phyloP scores from a whole-genome alignment of 2,797 vertebrate genomes.

The Graptemys geographica region DNA sequence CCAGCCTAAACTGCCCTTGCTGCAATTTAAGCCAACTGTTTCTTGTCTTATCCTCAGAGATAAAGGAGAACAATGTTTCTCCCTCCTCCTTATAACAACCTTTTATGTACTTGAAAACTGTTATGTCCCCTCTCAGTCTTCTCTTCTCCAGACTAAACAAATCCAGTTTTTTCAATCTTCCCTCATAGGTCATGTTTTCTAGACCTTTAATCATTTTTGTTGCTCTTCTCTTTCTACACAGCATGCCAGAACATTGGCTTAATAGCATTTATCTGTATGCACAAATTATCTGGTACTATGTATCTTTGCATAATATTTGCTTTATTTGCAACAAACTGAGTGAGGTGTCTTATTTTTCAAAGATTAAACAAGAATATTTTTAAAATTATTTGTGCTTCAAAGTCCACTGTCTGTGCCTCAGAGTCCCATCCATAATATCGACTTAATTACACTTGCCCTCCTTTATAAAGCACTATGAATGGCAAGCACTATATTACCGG shows the following conservation, averaged over 20 bases:
- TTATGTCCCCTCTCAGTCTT: too few species aligned
- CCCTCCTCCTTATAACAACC: too few species aligned
- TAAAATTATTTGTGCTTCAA: slow-evolving; percentile 37
- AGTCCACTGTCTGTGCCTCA: slow-evolving; percentile 7
- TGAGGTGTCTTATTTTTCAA: slow-evolving; percentile 3
- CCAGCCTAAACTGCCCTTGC: too few species aligned
- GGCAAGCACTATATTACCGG: neutral
- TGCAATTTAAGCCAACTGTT: too few species aligned
- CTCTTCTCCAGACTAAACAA: too few species aligned
- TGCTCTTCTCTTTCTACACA: neutral
- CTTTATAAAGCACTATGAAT: neutral
- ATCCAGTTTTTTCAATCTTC: too few species aligned
- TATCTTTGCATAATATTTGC: slow-evolving; percentile 37
- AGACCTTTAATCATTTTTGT: too few species aligned
- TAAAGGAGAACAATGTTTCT: too few species aligned
- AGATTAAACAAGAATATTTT: slow-evolving; percentile 11
- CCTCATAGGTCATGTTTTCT: too few species aligned
- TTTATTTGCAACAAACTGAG: slow-evolving; percentile 24
- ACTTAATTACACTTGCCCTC: neutral
- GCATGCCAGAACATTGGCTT: slow-evolving; percentile 33
- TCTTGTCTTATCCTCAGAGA: too few species aligned
- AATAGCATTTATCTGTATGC: slow-evolving; percentile 31
- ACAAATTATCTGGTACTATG: slow-evolving; percentile 19
- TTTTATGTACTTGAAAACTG: too few species aligned
- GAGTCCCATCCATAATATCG: slow-evolving; percentile 6